Conservation (phyloP, 2,797 vertebrate species). For the Scleropages formosus region DNA sequence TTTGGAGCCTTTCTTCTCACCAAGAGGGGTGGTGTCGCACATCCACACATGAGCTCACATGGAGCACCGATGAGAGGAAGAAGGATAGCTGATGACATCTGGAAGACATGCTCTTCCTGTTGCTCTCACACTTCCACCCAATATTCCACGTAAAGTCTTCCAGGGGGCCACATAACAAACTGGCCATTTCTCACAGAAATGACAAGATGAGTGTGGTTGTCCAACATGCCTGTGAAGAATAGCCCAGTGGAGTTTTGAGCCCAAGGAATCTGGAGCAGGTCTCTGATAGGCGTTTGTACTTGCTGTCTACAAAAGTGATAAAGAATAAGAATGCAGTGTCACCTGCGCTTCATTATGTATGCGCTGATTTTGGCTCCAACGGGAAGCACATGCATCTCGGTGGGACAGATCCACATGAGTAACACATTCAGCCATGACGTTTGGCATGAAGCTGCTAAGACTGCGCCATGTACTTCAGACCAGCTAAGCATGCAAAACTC, state of each 20-base stretch:
- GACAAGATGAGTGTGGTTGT: background rate
- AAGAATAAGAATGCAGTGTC: conserved; percentile 1
- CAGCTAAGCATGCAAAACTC: conserved; percentile 13
- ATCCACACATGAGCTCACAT: background rate
- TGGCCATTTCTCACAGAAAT: background rate
- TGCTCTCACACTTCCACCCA: background rate
- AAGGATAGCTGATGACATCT: conserved; percentile 15
- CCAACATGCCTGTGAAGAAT: conserved; percentile 12
- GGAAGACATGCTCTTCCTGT: background rate
- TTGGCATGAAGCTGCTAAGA: background rate
- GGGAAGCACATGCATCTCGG: conserved; percentile 13
- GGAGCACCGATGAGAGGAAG: background rate
- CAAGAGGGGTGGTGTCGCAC: conserved; percentile 6
- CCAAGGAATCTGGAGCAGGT: conserved; percentile 14
- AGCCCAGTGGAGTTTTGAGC: background rate
- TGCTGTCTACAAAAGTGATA: background rate
- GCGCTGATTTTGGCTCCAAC: background rate
- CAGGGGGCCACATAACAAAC: background rate
- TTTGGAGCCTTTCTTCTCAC: conserved; percentile 3
- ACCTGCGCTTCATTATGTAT: conserved; percentile 25
- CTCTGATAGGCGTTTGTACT: background rate
- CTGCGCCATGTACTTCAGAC: background rate
- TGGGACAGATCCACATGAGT: background rate
- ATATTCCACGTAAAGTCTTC: background rate
- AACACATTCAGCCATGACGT: background rate